A percentile compares a stretch with the other conserved stretches of the same genome.
These are phyloP conservation scores for Apostichopus japonicus DNA, from an alignment of 35 echinoderm and acorn worm genomes.

Conservation along the genomic window DNA sequence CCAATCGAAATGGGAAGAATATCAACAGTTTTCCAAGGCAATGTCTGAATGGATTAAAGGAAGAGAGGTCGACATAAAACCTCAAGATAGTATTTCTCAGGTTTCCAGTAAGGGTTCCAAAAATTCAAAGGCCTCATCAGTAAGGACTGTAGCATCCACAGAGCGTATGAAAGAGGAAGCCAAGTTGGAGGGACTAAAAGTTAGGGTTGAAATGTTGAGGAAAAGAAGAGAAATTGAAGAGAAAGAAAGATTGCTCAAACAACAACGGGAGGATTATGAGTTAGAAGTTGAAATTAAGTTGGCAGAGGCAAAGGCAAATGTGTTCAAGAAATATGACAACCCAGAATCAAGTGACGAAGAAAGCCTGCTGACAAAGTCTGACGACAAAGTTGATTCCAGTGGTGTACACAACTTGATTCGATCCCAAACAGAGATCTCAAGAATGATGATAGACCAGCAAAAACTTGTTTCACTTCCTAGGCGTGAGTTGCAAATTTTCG, in stretches of 20 bases:
- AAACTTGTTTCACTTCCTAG: too few relatives aligned
- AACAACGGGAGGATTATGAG: conserved; percentile 48
- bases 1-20: too few relatives aligned
- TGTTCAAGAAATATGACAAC: conserved; percentile 23
- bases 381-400: too few relatives aligned
- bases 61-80: neutral
- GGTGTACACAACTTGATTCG: too few relatives aligned
- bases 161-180: neutral
- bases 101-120: conserved; percentile 20
- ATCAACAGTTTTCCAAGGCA: too few relatives aligned
- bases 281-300: conserved; percentile 34
- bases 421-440: too few relatives aligned
- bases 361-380: too few relatives aligned
- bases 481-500: too few relatives aligned
- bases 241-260: too few relatives aligned
- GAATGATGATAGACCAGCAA: too few relatives aligned
- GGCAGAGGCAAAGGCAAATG: conserved; percentile 30
- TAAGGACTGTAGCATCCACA: neutral
- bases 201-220: too few relatives aligned
- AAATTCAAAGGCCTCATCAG: conserved; percentile 23
- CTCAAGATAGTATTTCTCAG: conserved; percentile 43
- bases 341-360: neutral
- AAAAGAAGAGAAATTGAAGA: too few relatives aligned
- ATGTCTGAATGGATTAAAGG: conserved; percentile 34
- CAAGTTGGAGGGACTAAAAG: neutral